Base-by-base conservation (phyloP, 1,140 invertebrate species). In the Ectropis grisescens region DNA sequence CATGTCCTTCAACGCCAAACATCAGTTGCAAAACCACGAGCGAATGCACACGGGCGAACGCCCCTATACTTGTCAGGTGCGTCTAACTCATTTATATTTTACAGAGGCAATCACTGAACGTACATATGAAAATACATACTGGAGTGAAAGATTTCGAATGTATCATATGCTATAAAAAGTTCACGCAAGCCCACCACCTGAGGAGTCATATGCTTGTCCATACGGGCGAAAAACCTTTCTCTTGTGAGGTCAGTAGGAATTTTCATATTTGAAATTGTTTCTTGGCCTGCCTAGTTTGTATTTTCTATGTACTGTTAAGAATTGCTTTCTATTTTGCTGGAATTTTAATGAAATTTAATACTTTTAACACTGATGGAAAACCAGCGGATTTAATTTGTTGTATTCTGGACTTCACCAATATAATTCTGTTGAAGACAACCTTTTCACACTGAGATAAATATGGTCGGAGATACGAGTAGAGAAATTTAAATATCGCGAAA, bases 161-260 rank as follows among this genome's bases (percentile, higher is more conserved):
- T 47, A 70, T 76, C 16, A 76, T 81, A 25, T 86, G 85, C 74
- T 86, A 85, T 13, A 93, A 92, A 78, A 85, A 89, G 3, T 94
- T 95, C 68, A 89, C 89, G 11, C 91, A 91, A 23, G 91, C 90
- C 51, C 92, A 94, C 82, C 92, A 95, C 76, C 75, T 95, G 27
- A 93, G 92, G 82, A 93, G 90, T 11, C 92, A 94, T 60, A 83
- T 68, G 44, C 58, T 88, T 47, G 88, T 86, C 24, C 89, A 91
- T 59, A 83, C 74, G 28, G 90, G 91, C n/a, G 90, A 92, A 75
- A 88, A 88, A 47, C 91, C 91, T 1, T 93, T 90, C 61, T 79
- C 84, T 14, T 93, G 91, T 70, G 36, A 59, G 56, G 56, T 59
- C 43, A 49, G 55, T 53, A 29, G 22, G 26, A n/a, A n/a, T n/a